phyloP scores from a whole-genome alignment of 1,140 invertebrate species.

The Drosophila tani region DNA sequence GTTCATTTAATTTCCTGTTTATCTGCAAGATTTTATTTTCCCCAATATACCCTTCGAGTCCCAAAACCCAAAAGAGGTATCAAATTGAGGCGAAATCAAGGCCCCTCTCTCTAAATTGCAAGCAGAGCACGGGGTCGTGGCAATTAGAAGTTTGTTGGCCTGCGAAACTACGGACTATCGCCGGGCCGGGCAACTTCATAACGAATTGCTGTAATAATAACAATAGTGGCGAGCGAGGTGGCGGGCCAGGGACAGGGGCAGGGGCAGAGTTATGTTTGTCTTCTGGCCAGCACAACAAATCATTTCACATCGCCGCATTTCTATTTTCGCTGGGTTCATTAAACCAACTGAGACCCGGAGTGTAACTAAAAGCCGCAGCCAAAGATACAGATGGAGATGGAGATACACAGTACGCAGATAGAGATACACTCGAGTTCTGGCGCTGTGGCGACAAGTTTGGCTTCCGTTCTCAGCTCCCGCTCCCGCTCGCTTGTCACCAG shows the following conservation, averaged over 20 bases:
- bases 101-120: constrained; percentile 51
- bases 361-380: constrained; percentile 64
- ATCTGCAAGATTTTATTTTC: too few species aligned
- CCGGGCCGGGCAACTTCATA: constrained; percentile 42
- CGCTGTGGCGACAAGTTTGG: constrained; percentile 44
- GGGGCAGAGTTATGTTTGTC: constrained; percentile 57
- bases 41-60: constrained; percentile 2
- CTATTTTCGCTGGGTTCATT: constrained; percentile 69
- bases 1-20: too few species aligned
- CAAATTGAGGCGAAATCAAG: constrained; percentile 11
- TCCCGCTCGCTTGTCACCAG: constrained; percentile 57
- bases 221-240: constrained; percentile 44
- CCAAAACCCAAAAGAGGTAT: constrained; percentile 1
- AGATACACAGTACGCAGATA: constrained; percentile 13
- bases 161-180: constrained; percentile 39
- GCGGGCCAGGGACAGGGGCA: not conserved
- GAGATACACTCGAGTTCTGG: constrained; percentile 44
- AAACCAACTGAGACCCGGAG: constrained; percentile 65
- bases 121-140: constrained; percentile 43
- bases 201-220: constrained; percentile 76
- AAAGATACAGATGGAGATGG: constrained; percentile 19
- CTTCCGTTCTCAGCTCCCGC: constrained; percentile 62
- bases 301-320: constrained; percentile 70
- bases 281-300: constrained; percentile 66
- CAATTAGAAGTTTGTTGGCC: constrained; percentile 79